A percentile compares a stretch with the other conserved stretches of the same genome.
These are phyloP conservation scores for Drosophila triauraria DNA, from an alignment of 1,140 invertebrate species.

Conservation along the genomic window DNA sequence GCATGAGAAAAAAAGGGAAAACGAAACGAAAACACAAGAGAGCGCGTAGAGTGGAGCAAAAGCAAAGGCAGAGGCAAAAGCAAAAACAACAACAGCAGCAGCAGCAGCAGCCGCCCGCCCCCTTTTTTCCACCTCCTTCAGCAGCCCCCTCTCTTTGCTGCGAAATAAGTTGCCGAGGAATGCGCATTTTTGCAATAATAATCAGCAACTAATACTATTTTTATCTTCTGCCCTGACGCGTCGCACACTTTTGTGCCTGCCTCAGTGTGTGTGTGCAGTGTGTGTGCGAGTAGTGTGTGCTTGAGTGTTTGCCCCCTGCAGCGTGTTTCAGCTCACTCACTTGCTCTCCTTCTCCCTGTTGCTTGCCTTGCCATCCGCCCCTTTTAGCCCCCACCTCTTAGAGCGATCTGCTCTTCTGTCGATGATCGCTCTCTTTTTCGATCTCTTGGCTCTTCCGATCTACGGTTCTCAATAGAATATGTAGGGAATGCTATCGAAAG, in stretches of 20 bases:
- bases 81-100: conserved; percentile 38
- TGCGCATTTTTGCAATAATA: conserved; percentile 84
- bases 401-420: conserved; percentile 11
- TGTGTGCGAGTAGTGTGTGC: conserved; percentile 40
- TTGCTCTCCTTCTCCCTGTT: conserved; percentile 11
- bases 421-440: conserved; percentile 32
- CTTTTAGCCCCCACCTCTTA: neutral
- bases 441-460: conserved; percentile 9
- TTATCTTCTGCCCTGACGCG: conserved; percentile 75
- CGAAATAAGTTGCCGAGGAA: conserved; percentile 77
- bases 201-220: conserved; percentile 84
- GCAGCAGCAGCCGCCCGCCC: conserved; percentile 52
- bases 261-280: conserved; percentile 28
- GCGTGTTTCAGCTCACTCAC: conserved; percentile 41
- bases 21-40: conserved; percentile 78
- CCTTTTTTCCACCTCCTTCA: conserved; percentile 22
- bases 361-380: conserved; percentile 5
- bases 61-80: conserved; percentile 38
- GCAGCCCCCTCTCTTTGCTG: conserved; percentile 27
- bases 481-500: neutral
- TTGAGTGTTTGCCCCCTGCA: conserved; percentile 53
- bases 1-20: conserved; percentile 78
- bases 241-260: conserved; percentile 33
- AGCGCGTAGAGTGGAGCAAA: conserved; percentile 60
- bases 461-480: conserved; percentile 1